phyloP scores from a whole-genome alignment of 2,888 invertebrate genomes.

The Rhagonycha lutea region DNA sequence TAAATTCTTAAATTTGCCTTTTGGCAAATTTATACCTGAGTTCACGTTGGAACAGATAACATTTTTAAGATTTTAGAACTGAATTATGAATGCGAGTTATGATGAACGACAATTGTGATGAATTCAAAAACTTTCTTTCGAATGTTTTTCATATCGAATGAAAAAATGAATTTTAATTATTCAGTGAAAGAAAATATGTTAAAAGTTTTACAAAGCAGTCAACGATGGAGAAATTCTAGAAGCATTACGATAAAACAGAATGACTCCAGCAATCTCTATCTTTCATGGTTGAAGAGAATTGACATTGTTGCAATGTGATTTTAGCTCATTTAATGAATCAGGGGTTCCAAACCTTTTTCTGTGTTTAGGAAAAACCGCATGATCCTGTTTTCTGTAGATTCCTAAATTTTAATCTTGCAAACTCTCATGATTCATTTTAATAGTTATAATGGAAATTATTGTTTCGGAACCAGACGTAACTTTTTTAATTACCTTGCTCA shows the following conservation, averaged over 20 bases:
- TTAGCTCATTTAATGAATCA: neutral
- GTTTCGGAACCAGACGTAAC: no score
- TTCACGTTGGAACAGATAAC: neutral
- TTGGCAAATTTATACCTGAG: neutral
- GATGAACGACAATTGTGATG: neutral
- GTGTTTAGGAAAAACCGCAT: no score
- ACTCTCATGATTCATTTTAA: no score
- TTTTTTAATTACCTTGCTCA: no score
- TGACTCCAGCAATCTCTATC: neutral
- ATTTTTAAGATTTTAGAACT: neutral
- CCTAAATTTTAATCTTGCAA: no score
- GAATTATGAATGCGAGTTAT: neutral
- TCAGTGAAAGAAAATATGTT: neutral
- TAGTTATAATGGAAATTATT: no score
- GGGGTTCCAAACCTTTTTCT: neutral
- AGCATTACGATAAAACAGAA: neutral
- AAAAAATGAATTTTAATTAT: neutral
- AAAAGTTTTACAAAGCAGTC: neutral
- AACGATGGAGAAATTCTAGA: neutral
- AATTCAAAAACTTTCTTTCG: neutral
- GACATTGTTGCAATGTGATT: neutral
- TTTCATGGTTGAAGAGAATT: neutral
- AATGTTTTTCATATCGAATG: neutral
- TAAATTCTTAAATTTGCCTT: neutral
- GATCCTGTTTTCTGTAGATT: no score